These are phyloP conservation scores for Resseliella maxima DNA, from an alignment of 2,888 invertebrate genomes.

Conservation along the genomic window DNA sequence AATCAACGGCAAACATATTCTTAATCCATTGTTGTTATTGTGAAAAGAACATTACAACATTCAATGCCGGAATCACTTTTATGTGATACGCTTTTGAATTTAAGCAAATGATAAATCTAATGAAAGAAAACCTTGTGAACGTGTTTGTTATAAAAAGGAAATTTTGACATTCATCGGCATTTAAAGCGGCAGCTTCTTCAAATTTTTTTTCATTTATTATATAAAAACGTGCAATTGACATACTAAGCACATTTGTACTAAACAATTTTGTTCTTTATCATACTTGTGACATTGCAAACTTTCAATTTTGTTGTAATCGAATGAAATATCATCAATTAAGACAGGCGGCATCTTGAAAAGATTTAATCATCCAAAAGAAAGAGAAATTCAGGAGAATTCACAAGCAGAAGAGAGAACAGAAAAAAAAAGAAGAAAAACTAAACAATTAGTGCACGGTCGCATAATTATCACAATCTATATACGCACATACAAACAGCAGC, in stretches of 20 bases:
- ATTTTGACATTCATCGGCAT: neutral
- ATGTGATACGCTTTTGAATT: too few species aligned
- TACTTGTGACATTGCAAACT: neutral
- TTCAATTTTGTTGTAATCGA: neutral
- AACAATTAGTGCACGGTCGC: constrained; percentile 21
- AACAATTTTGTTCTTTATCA: neutral
- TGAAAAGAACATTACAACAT: too few species aligned
- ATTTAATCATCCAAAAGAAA: too few species aligned
- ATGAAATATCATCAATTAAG: too few species aligned
- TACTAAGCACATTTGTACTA: neutral
- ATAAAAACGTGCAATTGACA: neutral
- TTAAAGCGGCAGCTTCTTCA: neutral
- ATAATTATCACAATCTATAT: neutral
- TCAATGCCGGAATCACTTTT: too few species aligned
- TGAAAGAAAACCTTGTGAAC: neutral
- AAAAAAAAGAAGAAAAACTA: neutral
- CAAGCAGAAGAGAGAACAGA: too few species aligned
- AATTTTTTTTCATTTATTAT: too few species aligned
- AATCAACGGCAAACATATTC: too few species aligned
- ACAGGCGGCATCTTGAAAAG: too few species aligned
- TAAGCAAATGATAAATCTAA: neutral
- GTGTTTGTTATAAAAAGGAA: neutral
- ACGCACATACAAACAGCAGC: neutral
- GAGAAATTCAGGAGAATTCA: too few species aligned
- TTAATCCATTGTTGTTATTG: too few species aligned